phyloP scores from a whole-genome alignment of 2,888 invertebrate genomes.

The Harpalus rubripes region DNA sequence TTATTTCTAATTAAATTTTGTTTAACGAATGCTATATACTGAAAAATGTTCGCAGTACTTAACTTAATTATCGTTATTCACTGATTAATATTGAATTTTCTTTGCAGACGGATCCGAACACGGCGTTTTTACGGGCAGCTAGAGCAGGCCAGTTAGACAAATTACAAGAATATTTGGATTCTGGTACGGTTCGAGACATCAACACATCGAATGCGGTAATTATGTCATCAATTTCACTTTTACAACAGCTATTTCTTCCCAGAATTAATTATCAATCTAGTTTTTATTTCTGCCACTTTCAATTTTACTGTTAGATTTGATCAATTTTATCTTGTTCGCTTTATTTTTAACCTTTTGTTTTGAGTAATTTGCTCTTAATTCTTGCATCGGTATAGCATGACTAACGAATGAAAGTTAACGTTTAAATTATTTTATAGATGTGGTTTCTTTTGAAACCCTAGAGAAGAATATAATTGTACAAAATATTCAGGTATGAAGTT shows the following conservation, averaged over 20 bases:
- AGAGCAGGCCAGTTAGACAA: conserved; percentile 97
- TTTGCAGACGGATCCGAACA: conserved; percentile 95
- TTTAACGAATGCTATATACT: background rate
- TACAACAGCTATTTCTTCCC: conserved; percentile 8
- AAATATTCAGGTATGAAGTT: too few species aligned
- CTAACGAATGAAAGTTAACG: too few species aligned
- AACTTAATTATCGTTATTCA: background rate
- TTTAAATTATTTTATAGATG: too few species aligned
- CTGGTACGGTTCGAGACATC: conserved; percentile 93
- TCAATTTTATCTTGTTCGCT: background rate
- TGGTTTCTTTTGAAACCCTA: too few species aligned
- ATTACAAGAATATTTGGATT: conserved; percentile 94
- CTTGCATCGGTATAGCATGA: too few species aligned
- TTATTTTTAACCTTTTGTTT: background rate
- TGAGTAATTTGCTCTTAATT: background rate
- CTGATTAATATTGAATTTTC: conserved; percentile 18
- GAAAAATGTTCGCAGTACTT: background rate
- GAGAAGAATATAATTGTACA: too few species aligned
- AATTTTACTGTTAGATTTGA: background rate
- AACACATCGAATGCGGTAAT: conserved; percentile 98
- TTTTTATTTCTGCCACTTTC: background rate
- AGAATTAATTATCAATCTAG: conserved; percentile 17
- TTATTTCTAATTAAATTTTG: too few species aligned
- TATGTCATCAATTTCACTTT: conserved; percentile 46
- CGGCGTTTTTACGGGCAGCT: conserved; percentile 97